Evolutionary conservation across 2,888 invertebrate genomes (phyloP), one percentile per base, ranked within the genome.

Genomic region (Saturnia pavonia): DNA sequence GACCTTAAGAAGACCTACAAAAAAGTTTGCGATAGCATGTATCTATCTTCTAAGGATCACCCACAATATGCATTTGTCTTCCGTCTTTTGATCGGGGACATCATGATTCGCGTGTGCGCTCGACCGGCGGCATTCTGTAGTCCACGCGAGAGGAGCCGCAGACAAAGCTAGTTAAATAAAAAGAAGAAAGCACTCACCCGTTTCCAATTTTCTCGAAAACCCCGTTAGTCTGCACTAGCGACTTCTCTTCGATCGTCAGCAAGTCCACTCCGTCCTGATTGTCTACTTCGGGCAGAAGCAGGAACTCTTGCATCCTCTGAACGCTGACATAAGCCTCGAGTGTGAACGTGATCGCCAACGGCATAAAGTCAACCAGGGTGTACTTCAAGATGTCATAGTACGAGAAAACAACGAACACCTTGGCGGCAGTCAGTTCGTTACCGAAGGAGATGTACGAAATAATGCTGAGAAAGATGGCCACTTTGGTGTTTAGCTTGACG

Each of bases 371-470:
- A 0, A 97, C 97, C 89, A 97, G 95, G 0, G 96, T 96, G 71
- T 97, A 95, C 65, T 97, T 96, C 6, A 98, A 87, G 72, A 97
- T 96, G 78, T 97, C 97, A 83, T 97, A 97, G 77, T 97, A 96
- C 0, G 97, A 96, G 43, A 97, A 96, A 51, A 97, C 95, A 11
- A 97, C 96, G 85, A 97, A 97, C 0, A 97, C 92, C 84, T 96
- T 96, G 70, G 97, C 96, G 0, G 98, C 96, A 0, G 96, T 96
- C 3, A 98, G 89, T 72, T 94, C 88, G 79, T 96, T 94, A 0
- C 95, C 95, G 43, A 95, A 89, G 0, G 96, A 92, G 1, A 96
- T 94, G 82, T 95, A 97, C 0, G 96, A 94, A 12, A 97, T 90
- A 25, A 98, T 95, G 1, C 97, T 97, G 0, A 97, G 89, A 75